phyloP scores from a whole-genome alignment of 2,888 invertebrate species.

The Scaptomyza reducta region DNA sequence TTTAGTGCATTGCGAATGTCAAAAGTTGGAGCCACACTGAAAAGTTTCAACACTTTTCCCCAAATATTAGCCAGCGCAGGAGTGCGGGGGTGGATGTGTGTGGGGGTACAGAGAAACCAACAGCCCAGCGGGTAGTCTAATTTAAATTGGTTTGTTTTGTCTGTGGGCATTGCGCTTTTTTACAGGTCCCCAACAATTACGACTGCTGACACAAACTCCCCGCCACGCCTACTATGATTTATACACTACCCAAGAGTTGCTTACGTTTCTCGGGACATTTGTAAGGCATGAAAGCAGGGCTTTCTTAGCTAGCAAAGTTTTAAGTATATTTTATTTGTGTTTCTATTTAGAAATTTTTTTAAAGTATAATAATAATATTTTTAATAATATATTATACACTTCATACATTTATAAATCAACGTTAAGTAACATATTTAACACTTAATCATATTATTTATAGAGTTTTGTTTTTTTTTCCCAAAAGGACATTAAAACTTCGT shows the following conservation, averaged over 20 bases:
- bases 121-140: constrained; percentile 77
- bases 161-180: constrained; percentile 78
- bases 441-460: neutral
- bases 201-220: constrained; percentile 44
- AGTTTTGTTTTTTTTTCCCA: neutral
- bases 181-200: constrained; percentile 69
- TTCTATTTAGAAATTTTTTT: no score
- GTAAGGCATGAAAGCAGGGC: neutral
- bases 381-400: no score
- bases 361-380: no score
- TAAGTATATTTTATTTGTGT: no score
- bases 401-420: no score
- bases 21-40: constrained; percentile 65
- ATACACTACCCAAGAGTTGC: constrained; percentile 23
- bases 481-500: constrained; percentile 19
- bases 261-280: neutral
- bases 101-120: constrained; percentile 37
- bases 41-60: constrained; percentile 74
- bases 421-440: no score
- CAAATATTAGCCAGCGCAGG: constrained; percentile 40
- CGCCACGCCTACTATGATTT: constrained; percentile 15
- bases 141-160: constrained; percentile 82
- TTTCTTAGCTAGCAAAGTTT: no score
- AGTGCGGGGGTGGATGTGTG: neutral
- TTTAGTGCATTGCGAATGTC: constrained; percentile 77